phyloP scores from a whole-genome alignment of 2,888 invertebrate genomes.

The Tinea semifulvella region DNA sequence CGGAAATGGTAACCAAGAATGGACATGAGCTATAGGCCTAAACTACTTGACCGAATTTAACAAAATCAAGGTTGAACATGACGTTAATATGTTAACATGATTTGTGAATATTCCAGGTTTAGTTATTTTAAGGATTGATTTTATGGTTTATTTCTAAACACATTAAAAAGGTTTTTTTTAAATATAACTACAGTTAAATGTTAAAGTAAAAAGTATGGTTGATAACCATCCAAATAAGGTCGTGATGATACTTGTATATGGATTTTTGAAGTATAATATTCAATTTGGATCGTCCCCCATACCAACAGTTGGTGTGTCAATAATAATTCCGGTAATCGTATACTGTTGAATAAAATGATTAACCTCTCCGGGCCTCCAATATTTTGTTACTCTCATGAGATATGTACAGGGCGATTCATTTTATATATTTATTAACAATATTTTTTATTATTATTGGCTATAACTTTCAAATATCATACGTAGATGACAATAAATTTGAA shows the following conservation, averaged over 20 bases:
- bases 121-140: neutral
- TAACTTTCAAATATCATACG: too few species aligned
- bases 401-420: conserved; percentile 21
- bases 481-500: too few species aligned
- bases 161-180: too few species aligned
- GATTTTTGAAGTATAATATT: conserved; percentile 50
- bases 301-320: conserved; percentile 55
- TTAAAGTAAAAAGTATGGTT: too few species aligned
- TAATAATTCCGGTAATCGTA: conserved; percentile 58
- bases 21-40: too few species aligned
- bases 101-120: conserved; percentile 2
- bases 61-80: too few species aligned
- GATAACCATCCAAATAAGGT: too few species aligned
- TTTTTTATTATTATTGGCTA: too few species aligned
- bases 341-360: conserved; percentile 64
- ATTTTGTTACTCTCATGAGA: conserved; percentile 23
- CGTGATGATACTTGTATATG: conserved; percentile 30
- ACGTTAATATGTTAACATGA: neutral
- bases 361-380: conserved; percentile 40
- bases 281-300: conserved; percentile 37
- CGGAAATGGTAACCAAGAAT: too few species aligned
- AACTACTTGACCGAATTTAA: too few species aligned
- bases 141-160: neutral
- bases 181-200: too few species aligned
- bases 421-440: neutral